phyloP scores from a whole-genome alignment of 2,888 invertebrate genomes.

The Noctua pronuba region DNA sequence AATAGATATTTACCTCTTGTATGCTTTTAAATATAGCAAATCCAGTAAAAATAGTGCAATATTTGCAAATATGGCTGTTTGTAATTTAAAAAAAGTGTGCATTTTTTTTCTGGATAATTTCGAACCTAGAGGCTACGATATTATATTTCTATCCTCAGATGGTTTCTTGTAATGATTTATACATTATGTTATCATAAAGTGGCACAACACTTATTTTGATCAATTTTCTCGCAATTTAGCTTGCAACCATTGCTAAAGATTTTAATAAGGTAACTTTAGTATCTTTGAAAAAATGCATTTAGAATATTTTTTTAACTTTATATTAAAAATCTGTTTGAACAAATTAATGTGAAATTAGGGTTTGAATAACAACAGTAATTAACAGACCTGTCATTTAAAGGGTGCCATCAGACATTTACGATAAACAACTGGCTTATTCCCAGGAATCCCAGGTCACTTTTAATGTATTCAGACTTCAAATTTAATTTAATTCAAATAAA shows the following conservation, averaged over 20 bases:
- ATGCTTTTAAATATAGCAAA: conserved; percentile 18
- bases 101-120: conserved; percentile 3
- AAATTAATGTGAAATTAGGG: conserved; percentile 1
- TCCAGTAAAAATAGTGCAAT: conserved; percentile 4
- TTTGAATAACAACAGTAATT: conserved; percentile 9
- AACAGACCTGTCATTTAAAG: background rate
- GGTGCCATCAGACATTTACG: background rate
- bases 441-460: background rate
- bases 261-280: conserved; percentile 15
- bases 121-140: background rate
- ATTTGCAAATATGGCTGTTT: background rate
- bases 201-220: conserved; percentile 15
- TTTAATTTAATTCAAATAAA: background rate
- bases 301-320: conserved; percentile 13
- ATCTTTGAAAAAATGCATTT: conserved; percentile 12
- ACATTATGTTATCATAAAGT: conserved; percentile 23
- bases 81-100: background rate
- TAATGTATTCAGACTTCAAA: background rate
- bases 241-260: conserved; percentile 16
- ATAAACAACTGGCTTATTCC: background rate
- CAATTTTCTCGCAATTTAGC: conserved; percentile 39
- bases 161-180: conserved; percentile 14
- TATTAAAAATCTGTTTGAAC: background rate
- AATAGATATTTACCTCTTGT: background rate
- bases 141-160: background rate